Conservation (phyloP, 1,140 invertebrate genomes). For the Agrilus planipennis region DNA sequence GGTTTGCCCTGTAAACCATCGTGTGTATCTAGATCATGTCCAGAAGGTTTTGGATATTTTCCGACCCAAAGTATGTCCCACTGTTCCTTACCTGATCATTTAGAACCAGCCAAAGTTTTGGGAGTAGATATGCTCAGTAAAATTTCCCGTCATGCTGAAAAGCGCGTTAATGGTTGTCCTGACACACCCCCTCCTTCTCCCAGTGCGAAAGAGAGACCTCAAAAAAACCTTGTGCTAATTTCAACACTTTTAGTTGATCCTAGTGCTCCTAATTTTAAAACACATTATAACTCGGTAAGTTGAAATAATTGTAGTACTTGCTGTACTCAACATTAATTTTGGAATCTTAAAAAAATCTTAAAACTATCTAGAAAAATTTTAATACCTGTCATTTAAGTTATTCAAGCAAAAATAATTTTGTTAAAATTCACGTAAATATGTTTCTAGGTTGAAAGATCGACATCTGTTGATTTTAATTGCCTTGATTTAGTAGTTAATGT, state of each 20-base stretch:
- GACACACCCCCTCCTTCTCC: conserved; percentile 54
- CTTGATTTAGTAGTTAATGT: conserved; percentile 83
- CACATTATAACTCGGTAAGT: conserved; percentile 42
- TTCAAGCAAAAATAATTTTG: background rate
- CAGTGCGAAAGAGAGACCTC: conserved; percentile 9
- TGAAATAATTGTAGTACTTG: too few species aligned
- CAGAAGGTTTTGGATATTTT: conserved; percentile 38
- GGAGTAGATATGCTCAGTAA: conserved; percentile 17
- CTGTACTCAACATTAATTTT: too few species aligned
- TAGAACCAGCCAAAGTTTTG: conserved; percentile 45
- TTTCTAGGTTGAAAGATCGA: conserved; percentile 27
- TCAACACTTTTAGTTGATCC: conserved; percentile 46
- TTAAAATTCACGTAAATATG: background rate
- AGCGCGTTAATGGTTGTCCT: conserved; percentile 34
- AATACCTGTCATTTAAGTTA: background rate
- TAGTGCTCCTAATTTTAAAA: conserved; percentile 42
- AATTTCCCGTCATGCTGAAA: conserved; percentile 6
- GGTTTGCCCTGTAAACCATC: conserved; percentile 36
- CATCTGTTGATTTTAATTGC: conserved; percentile 79
- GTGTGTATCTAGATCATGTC: conserved; percentile 72
- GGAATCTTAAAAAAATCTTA: too few species aligned
- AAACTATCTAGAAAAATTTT: too few species aligned
- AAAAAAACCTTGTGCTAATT: conserved; percentile 45
- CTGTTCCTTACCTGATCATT: conserved; percentile 54
- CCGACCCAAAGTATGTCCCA: conserved; percentile 19